Evolutionary conservation across 2,797 vertebrate genomes (phyloP).

Genomic region (Helarctos malayanus): DNA sequence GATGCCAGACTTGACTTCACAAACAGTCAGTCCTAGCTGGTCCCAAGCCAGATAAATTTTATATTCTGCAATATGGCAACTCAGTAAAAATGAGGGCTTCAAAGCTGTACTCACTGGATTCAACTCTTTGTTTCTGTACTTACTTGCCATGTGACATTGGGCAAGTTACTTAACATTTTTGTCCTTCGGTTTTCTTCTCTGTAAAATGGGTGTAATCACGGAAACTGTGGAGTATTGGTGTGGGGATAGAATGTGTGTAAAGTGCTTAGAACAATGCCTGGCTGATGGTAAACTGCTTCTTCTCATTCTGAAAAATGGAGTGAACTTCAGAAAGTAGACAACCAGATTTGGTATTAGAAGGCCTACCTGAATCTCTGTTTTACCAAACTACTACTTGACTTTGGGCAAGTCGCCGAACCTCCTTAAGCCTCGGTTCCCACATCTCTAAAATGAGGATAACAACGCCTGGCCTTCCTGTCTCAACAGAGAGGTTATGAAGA

Average conservation of each 20-base stretch:
- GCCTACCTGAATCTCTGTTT: conserved; percentile 45
- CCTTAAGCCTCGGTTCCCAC: neutral
- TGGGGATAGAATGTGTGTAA: conserved; percentile 29
- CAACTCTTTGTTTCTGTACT: conserved; percentile 25
- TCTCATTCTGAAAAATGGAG: neutral
- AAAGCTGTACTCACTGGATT: neutral
- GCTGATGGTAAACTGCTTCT: neutral
- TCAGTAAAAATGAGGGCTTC: neutral
- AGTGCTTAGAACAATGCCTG: conserved; percentile 4
- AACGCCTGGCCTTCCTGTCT: neutral
- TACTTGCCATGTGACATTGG: neutral
- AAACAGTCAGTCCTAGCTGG: neutral
- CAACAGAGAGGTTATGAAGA: neutral
- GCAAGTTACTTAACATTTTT: conserved; percentile 37
- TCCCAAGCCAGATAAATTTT: neutral
- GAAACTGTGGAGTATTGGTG: neutral
- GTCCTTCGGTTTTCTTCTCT: conserved; percentile 61
- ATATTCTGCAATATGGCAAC: neutral
- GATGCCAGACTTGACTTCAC: conserved; percentile 5
- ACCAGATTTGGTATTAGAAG: conserved; percentile 54
- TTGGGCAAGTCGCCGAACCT: conserved; percentile 4
- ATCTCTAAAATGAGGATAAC: conserved; percentile 52
- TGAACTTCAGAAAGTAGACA: neutral
- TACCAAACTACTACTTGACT: conserved; percentile 38
- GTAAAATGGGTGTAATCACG: conserved; percentile 22